Evolutionary conservation across 2,888 invertebrate species (phyloP), one percentile per base, ranked within the genome.

Genomic region (Rhabditoides inermis): DNA sequence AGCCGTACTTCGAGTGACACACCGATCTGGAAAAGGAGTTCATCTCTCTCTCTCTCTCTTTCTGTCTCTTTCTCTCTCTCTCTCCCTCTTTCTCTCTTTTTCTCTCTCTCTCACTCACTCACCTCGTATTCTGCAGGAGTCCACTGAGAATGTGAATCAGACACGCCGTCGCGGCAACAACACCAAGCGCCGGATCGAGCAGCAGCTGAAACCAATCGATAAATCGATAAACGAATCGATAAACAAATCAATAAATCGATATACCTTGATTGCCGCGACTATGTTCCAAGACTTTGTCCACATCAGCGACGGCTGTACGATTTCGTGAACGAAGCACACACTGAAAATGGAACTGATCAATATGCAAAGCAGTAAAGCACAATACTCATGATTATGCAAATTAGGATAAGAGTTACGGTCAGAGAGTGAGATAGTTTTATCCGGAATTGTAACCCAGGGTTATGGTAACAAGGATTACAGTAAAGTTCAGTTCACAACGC

Each of bases 231-330:
- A 5, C 27, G 18, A 25, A 12, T 7, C 6, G 3, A 25, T 2
- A 30, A 32, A 7, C 15, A 15, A 12, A 32, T 7, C 10, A 32
- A 15, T 10, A 12, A 32, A 7, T 32, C n/a, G 15, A 10, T 22
- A 2, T 41, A 52, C 47, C 42, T 67, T 67, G 39, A 63, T 55
- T 7, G 59, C 65, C 1, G 65, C 61, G 1, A 67, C 60, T 7
- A 58, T 49, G 35, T 67, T 67, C 56, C 64, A 67, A 25, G 59
- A 54, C 41, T 46, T 44, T 28, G 54, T 47, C 64, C 65, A 61
- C 3, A 40, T 53, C 22, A 53, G 28, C 15, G 46, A 49, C 10
- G 61, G 65, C 41, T 67, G 67, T 7, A 59, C 55, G 23, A 57
- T 54, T 30, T 62, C 61, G 39, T 65, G 61, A 22, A 61, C 56